A percentile compares a stretch with the other conserved stretches of the same genome.
phyloP scores from a whole-genome alignment of 2,113 vertebrate species.

The Grammomys dolichurus region DNA sequence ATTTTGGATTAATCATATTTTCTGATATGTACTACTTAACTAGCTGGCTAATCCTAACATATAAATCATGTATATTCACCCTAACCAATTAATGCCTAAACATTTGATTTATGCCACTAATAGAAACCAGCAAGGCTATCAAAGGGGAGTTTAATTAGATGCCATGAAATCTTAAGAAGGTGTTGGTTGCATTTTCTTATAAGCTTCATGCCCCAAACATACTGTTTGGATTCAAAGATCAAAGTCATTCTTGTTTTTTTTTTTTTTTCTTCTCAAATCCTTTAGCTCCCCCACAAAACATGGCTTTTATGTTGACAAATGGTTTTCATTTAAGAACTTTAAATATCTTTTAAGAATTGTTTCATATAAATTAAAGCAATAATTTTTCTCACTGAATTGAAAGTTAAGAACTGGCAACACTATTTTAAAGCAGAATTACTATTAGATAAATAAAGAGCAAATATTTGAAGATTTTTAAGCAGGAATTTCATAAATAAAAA shows the following conservation, averaged over 20 bases:
- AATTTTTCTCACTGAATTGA: conserved; percentile 1
- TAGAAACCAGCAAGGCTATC: conserved; percentile 69
- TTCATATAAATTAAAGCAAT: conserved; percentile 52
- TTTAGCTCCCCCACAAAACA: conserved; percentile 76
- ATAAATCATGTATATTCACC: conserved; percentile 69
- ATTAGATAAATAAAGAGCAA: conserved; percentile 45
- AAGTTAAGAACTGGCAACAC: neutral
- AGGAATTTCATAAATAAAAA: conserved; percentile 12
- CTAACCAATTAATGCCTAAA: conserved; percentile 63
- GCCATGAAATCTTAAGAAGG: conserved; percentile 70
- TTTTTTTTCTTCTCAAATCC: conserved; percentile 80
- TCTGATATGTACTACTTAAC: conserved; percentile 33
- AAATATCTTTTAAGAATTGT: conserved; percentile 35
- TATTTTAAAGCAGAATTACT: conserved; percentile 22
- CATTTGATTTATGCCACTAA: conserved; percentile 74
- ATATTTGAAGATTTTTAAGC: conserved; percentile 43
- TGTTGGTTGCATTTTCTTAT: conserved; percentile 57
- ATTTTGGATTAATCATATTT: conserved; percentile 50
- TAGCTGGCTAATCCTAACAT: conserved; percentile 49
- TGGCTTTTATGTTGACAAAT: conserved; percentile 80
- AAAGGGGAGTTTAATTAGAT: conserved; percentile 70
- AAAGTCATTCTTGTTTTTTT: conserved; percentile 82
- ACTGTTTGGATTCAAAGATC: conserved; percentile 79
- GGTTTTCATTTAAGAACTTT: conserved; percentile 62
- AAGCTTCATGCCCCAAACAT: conserved; percentile 74